A percentile compares a stretch with the other conserved stretches of the same genome.
These are phyloP conservation scores for Anolis sagrei DNA, from an alignment of 2,113 vertebrate genomes.

Conservation along the genomic window DNA sequence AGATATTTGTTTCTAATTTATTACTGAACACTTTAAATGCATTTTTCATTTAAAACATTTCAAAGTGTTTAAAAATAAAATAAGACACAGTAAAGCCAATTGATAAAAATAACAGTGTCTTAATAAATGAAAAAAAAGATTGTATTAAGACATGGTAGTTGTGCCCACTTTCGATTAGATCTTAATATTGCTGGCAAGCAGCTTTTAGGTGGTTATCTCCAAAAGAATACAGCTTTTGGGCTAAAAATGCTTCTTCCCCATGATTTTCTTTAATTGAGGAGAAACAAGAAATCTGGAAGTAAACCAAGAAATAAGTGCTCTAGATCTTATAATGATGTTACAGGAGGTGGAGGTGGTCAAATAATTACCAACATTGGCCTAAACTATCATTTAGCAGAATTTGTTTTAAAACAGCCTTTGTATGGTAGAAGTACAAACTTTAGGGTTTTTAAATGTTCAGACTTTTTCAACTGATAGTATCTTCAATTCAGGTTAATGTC, in stretches of 20 bases:
- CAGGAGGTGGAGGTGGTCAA: too few species aligned
- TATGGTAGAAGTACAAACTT: background rate
- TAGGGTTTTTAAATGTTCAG: background rate
- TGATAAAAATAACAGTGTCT: too few species aligned
- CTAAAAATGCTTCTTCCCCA: background rate
- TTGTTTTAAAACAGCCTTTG: background rate
- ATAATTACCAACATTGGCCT: background rate
- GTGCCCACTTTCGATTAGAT: background rate
- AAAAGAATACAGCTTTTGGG: background rate
- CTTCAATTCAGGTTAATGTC: constrained; percentile 46
- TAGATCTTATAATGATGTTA: background rate
- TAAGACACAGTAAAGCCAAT: too few species aligned
- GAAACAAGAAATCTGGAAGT: background rate
- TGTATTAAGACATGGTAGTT: background rate
- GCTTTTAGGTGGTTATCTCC: background rate
- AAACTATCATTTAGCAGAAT: background rate
- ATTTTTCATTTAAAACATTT: too few species aligned
- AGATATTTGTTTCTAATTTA: too few species aligned
- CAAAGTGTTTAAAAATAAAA: too few species aligned
- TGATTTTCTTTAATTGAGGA: background rate
- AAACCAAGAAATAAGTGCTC: background rate
- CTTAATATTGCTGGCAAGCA: background rate
- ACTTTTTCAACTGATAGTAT: constrained; percentile 30
- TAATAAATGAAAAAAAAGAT: too few species aligned
- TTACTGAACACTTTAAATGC: too few species aligned